Conservation (phyloP, 1,140 invertebrate species). For the Brachionus sp. region DNA sequence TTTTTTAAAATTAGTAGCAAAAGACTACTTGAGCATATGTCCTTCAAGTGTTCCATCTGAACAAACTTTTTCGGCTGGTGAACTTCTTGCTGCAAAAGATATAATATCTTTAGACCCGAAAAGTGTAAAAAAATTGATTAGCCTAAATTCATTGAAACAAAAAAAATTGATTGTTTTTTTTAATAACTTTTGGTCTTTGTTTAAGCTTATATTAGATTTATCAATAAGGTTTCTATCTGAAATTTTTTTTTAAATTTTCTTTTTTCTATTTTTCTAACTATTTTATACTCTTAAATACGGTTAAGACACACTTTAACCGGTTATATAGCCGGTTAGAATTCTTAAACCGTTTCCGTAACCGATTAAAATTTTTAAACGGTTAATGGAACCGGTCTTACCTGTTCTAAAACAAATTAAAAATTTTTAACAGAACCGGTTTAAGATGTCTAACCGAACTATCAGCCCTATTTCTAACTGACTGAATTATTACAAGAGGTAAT, state of each 20-base stretch:
- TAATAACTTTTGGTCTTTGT: neutral
- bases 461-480: too few species aligned
- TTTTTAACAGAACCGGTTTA: too few species aligned
- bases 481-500: too few species aligned
- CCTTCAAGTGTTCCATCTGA: neutral
- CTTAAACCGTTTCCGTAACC: too few species aligned
- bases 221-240: too few species aligned
- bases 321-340: neutral
- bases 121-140: neutral
- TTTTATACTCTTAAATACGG: too few species aligned
- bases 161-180: neutral
- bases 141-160: neutral
- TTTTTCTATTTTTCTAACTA: too few species aligned
- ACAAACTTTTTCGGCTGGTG: neutral
- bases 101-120: neutral
- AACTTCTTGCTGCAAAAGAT: neutral
- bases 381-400: too few species aligned
- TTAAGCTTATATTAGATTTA: neutral
- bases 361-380: neutral
- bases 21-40: neutral
- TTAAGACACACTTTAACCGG: neutral
- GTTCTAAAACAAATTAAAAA: too few species aligned
- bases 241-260: too few species aligned
- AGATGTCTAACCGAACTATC: too few species aligned
- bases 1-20: neutral